Evolutionary conservation across 2,888 invertebrate genomes (phyloP).

Genomic region (Drosophila kambysellisi): DNA sequence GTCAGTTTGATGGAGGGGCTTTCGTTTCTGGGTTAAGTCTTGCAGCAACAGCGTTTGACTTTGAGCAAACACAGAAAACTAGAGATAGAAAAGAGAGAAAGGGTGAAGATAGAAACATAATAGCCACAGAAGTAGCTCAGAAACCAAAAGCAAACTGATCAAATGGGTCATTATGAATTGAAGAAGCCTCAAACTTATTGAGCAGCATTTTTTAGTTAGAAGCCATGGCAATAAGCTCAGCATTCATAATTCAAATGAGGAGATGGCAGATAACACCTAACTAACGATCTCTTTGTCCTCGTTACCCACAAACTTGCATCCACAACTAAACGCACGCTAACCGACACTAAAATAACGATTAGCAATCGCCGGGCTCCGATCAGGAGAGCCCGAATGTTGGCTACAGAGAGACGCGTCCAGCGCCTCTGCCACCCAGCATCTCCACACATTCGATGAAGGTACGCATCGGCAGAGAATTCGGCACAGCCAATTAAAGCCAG

Average conservation of each 20-base stretch:
- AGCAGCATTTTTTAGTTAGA: neutral
- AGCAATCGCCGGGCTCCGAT: slow-evolving; percentile 86
- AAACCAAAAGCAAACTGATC: slow-evolving; percentile 39
- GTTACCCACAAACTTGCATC: neutral
- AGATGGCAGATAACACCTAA: slow-evolving; percentile 16
- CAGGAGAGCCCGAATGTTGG: slow-evolving; percentile 86
- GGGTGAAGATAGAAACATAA: slow-evolving; percentile 40
- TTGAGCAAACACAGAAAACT: slow-evolving; percentile 32
- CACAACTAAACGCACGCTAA: slow-evolving; percentile 33
- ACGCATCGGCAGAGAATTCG: slow-evolving; percentile 56
- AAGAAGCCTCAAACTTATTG: slow-evolving; percentile 14
- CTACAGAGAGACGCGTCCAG: slow-evolving; percentile 85
- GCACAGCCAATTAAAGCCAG: neutral
- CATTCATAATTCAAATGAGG: slow-evolving; percentile 5
- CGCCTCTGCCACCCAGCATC: slow-evolving; percentile 88
- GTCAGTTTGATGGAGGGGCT: slow-evolving; percentile 34
- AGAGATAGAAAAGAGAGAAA: neutral
- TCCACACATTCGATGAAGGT: slow-evolving; percentile 91
- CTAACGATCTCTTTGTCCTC: slow-evolving; percentile 38
- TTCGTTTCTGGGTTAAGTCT: slow-evolving; percentile 72
- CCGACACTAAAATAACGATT: slow-evolving; percentile 36
- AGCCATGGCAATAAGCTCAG: slow-evolving; percentile 26
- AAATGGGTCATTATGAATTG: slow-evolving; percentile 64
- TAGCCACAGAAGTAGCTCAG: slow-evolving; percentile 43
- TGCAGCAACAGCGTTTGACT: slow-evolving; percentile 66